Percentiles rank a stretch among this genome's conserved stretches.
These are phyloP conservation scores for Anoplolepis gracilipes DNA, from an alignment of 1,140 invertebrate genomes.

Conservation along the genomic window DNA sequence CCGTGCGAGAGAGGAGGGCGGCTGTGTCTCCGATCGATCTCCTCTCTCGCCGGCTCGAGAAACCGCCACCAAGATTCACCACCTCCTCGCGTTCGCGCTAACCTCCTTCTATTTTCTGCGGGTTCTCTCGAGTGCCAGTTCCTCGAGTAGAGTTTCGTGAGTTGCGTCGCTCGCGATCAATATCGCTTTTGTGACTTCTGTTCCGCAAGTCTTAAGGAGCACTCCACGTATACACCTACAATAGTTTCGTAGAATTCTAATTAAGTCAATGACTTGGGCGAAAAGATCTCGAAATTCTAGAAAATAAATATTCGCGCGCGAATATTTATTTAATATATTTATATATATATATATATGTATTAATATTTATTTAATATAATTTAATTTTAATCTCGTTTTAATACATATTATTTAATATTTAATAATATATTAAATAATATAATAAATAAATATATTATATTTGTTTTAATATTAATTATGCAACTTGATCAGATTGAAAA, in stretches of 20 bases:
- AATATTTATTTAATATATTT: no score
- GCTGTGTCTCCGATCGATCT: slow-evolving; percentile 63
- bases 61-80: slow-evolving; percentile 33
- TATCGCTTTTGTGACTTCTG: slow-evolving; percentile 55
- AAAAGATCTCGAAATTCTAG: neutral
- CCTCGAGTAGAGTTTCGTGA: slow-evolving; percentile 57
- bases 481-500: no score
- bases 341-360: no score
- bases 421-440: no score
- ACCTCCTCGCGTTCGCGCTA: neutral
- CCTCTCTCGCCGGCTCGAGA: neutral
- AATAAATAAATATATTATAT: no score
- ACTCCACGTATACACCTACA: neutral
- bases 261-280: neutral
- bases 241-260: slow-evolving; percentile 13
- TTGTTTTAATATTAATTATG: no score
- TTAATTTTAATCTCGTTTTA: no score
- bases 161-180: slow-evolving; percentile 41
- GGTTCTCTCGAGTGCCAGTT: slow-evolving; percentile 42
- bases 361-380: no score
- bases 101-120: slow-evolving; percentile 18
- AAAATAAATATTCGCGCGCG: no score
- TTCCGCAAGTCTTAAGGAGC: slow-evolving; percentile 7
- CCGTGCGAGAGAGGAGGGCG: no score
- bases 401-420: no score